Base-by-base conservation (phyloP, 2,113 vertebrate genomes). In the Eptatretus burgeri region DNA sequence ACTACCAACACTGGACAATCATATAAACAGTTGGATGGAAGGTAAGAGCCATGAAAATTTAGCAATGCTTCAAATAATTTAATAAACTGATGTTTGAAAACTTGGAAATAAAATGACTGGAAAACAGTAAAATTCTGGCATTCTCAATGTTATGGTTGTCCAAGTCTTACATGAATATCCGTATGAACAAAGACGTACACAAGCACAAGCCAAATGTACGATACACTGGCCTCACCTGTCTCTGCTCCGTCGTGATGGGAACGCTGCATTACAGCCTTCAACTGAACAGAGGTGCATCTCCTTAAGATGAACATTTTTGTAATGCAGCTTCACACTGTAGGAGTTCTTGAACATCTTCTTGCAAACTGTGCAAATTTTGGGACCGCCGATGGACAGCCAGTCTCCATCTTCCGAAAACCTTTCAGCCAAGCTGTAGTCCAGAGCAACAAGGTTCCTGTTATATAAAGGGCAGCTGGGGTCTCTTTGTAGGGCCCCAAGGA, bases 261-360 rank as follows among this genome's bases (percentile, higher is more conserved):
- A 98, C 65, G 91, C 91, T 70, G 91, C 91, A 0, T 98, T 98
- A 77, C 91, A 98, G 70, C 89, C 91, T 65, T 89, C 80, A 71
- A 98, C 91, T 5, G 91, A 94, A 75, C 91, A 98, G 74, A 98
- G 86, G 19, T 98, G 91, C 91, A 98, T 98, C 79, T 98, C 91
- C 78, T 98, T 98, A 71, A 98, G 83, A 76, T 98, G 91, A 74
- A 98, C 91, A 1, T 98, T 98, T 75, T 84, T 85, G 80, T 95
- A 98, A 77, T 98, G 91, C 68, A 98, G 85, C 75, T 98, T 98
- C 75, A 98, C 91, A 66, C 91, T 98, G 74, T 98, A 98, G 70
- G 91, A 98, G 73, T 88, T 98, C 78, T 98, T 98, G 79, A 98
- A 98, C 77, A 80, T 98, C 76, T 98, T 98, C 79, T 98, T 98